Evolutionary conservation across 1,140 invertebrate species (phyloP).

Genomic region (Bombus pyrosoma): DNA sequence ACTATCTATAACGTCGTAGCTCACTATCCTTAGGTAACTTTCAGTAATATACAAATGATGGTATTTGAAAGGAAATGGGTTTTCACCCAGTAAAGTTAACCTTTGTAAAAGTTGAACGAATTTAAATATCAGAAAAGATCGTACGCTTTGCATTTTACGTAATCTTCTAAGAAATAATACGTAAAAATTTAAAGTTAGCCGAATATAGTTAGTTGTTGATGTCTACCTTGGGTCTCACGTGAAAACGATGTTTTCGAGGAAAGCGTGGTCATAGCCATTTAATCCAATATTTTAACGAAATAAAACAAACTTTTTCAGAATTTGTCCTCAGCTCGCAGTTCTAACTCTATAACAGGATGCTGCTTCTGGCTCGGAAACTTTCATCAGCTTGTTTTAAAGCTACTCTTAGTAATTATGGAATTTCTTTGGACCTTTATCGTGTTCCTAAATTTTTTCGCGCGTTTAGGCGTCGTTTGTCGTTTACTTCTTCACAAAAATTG

Average conservation of each 20-base stretch:
- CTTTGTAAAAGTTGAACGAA: too few relatives aligned
- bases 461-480: not conserved
- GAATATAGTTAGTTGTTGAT: not conserved
- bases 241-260: not conserved
- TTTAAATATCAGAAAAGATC: too few relatives aligned
- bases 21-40: not conserved
- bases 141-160: too few relatives aligned
- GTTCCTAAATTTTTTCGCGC: not conserved
- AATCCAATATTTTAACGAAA: not conserved
- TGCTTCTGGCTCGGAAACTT: not conserved
- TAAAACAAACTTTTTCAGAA: not conserved
- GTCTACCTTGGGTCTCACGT: not conserved
- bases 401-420: not conserved
- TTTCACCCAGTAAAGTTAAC: too few relatives aligned
- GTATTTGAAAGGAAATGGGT: too few relatives aligned
- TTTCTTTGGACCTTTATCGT: not conserved
- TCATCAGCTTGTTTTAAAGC: not conserved
- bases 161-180: not conserved
- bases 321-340: not conserved
- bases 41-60: too few relatives aligned
- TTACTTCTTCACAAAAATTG: not conserved
- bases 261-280: not conserved
- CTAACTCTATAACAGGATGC: not conserved
- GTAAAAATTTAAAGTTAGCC: not conserved
- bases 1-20: not conserved